Conservation (phyloP, 2,113 vertebrate genomes). For the Formicarius rufipectus region DNA sequence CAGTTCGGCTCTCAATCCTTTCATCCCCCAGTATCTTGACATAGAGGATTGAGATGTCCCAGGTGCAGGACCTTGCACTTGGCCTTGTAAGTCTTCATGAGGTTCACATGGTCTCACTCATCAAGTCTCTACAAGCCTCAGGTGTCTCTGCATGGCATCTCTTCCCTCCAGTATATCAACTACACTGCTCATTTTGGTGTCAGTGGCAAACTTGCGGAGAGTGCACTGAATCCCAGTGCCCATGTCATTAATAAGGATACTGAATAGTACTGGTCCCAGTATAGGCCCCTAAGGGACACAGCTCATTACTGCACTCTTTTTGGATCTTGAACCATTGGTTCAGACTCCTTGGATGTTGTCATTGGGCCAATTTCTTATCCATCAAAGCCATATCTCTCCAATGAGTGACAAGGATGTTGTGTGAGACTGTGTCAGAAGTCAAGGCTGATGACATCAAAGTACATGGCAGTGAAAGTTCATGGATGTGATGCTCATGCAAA, state of each 20-base stretch:
- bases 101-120: background rate
- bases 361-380: background rate
- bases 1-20: background rate
- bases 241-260: background rate
- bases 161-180: background rate
- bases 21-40: background rate
- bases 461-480: fast-evolving
- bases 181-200: background rate
- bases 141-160: background rate
- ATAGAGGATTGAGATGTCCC: background rate
- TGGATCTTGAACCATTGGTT: background rate
- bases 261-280: background rate
- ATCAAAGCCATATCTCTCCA: background rate
- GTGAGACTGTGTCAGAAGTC: background rate
- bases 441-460: background rate
- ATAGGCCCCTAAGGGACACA: too few relatives aligned
- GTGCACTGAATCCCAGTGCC: background rate
- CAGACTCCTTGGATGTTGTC: background rate
- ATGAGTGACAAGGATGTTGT: background rate
- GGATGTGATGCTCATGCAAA: background rate
- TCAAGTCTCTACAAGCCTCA: background rate
- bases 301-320: background rate
- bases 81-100: background rate
- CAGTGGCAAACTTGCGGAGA: background rate
- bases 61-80: background rate